phyloP scores from a whole-genome alignment of 1,140 invertebrate species.

The Apis mellifera region DNA sequence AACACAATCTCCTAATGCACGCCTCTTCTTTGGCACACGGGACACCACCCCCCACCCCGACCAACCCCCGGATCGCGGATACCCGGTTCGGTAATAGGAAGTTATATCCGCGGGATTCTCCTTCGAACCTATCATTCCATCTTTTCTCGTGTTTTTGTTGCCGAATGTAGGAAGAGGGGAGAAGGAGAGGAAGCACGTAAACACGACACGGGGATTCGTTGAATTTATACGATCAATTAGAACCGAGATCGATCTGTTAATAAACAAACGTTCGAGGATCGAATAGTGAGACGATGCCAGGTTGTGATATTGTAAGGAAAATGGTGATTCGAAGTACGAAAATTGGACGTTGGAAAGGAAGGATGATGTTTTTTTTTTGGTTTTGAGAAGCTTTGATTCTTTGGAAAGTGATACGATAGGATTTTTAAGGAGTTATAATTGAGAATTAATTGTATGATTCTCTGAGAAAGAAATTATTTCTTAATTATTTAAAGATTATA shows the following conservation, averaged over 20 bases:
- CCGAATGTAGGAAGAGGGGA: too few species aligned
- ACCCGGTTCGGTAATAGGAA: slow-evolving; percentile 64
- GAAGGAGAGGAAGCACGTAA: slow-evolving; percentile 15
- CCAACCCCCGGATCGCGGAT: slow-evolving; percentile 32
- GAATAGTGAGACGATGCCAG: background rate
- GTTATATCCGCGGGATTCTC: slow-evolving; percentile 67
- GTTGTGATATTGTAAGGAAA: too few species aligned
- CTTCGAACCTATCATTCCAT: slow-evolving; percentile 51
- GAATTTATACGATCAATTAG: slow-evolving; percentile 14
- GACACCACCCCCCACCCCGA: slow-evolving; percentile 32
- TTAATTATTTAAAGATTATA: too few species aligned
- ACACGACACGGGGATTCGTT: slow-evolving; percentile 4
- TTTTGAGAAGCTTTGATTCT: too few species aligned
- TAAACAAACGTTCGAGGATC: background rate
- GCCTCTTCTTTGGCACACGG: slow-evolving; percentile 71
- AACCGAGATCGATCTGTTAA: slow-evolving; percentile 12
- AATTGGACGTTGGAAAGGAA: too few species aligned
- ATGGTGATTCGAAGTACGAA: too few species aligned
- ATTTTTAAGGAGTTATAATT: too few species aligned
- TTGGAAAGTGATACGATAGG: too few species aligned
- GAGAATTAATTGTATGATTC: too few species aligned
- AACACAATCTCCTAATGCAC: slow-evolving; percentile 80
- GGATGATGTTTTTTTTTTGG: too few species aligned
- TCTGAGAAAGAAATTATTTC: too few species aligned
- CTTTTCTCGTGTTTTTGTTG: slow-evolving; percentile 37